A percentile compares a stretch with the other conserved stretches of the same genome.
These are phyloP conservation scores for Luffia ferchaultella DNA, from an alignment of 2,888 invertebrate species.

Conservation along the genomic window DNA sequence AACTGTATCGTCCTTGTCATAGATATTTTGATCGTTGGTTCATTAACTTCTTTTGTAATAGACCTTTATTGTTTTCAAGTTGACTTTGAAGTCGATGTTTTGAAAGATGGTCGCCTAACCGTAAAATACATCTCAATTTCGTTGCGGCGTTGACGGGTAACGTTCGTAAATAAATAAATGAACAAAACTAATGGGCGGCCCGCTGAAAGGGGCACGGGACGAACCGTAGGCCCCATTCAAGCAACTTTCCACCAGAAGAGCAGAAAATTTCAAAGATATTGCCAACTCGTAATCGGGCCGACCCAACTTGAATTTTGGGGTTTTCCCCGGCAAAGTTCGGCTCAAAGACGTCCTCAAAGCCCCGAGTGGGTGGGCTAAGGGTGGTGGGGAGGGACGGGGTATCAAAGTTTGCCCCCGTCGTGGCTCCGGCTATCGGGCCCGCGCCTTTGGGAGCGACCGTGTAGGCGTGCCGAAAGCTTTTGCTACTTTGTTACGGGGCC, in stretches of 20 bases:
- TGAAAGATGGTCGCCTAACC: too few species aligned
- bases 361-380: constrained; percentile 51
- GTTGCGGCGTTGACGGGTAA: neutral
- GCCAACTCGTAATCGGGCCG: constrained; percentile 55
- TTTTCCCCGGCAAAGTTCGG: constrained; percentile 57
- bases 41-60: too few species aligned
- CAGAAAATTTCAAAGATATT: constrained; percentile 59
- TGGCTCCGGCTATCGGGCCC: constrained; percentile 33
- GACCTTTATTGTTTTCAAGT: too few species aligned
- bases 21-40: too few species aligned
- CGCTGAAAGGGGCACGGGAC: constrained; percentile 1
- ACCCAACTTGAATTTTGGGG: constrained; percentile 58
- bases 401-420: constrained; percentile 59
- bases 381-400: constrained; percentile 38
- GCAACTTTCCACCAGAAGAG: constrained; percentile 32
- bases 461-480: constrained; percentile 36
- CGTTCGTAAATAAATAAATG: neutral
- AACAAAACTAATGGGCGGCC: neutral
- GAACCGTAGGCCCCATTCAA: constrained; percentile 6
- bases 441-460: constrained; percentile 7
- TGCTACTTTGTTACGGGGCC: constrained; percentile 44
- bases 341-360: constrained; percentile 64
- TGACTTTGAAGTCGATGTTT: too few species aligned
- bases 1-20: too few species aligned
- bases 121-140: too few species aligned